These are phyloP conservation scores for Daboia siamensis DNA, from an alignment of 2,113 vertebrate species.

Conservation along the genomic window DNA sequence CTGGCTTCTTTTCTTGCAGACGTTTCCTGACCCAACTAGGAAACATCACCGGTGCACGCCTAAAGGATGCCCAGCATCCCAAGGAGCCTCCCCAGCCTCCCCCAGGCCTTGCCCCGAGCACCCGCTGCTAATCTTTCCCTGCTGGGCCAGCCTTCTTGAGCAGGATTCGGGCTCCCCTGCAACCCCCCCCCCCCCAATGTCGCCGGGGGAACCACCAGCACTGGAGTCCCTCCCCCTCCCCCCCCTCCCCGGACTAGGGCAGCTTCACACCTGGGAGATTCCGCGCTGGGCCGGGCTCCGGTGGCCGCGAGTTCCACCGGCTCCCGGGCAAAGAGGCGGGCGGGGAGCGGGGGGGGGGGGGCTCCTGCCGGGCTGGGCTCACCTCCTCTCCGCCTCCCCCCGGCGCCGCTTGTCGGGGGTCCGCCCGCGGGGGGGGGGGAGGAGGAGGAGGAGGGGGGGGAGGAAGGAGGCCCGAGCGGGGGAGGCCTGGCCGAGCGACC, in stretches of 20 bases:
- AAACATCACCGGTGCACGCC: neutral
- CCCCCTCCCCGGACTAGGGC: neutral
- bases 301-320: slow-evolving; percentile 3
- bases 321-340: neutral
- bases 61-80: neutral
- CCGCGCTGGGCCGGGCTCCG: neutral
- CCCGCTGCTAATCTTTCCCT: neutral
- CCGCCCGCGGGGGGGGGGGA: neutral
- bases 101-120: neutral
- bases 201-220: neutral
- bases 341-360: too few relatives aligned
- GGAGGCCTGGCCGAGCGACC: neutral
- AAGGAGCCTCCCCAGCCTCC: too few relatives aligned
- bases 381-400: slow-evolving; percentile 18
- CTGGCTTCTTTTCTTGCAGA: too few relatives aligned
- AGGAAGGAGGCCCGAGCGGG: slow-evolving; percentile 16
- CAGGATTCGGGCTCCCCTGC: neutral
- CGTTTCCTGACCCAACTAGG: neutral
- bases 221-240: neutral
- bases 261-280: neutral
- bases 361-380: neutral
- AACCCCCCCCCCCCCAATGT: neutral
- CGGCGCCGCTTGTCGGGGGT: neutral
- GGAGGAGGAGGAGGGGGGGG: neutral
- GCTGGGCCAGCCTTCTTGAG: neutral